Base-by-base conservation (phyloP, 2,113 vertebrate species). In the Aramus guarauna region DNA sequence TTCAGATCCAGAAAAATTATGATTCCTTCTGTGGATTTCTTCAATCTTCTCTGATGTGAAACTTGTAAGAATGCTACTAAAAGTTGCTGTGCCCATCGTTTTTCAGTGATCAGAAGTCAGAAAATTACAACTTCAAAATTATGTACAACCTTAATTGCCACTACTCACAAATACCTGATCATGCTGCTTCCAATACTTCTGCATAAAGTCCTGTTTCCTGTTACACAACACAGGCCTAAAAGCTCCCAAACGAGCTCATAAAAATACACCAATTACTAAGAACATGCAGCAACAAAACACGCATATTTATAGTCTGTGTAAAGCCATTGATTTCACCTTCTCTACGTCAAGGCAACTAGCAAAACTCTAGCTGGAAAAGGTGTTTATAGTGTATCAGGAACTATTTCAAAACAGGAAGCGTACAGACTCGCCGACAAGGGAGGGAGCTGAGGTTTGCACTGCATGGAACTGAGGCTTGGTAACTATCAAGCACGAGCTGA, bases 371-470 rank as follows among this genome's bases (percentile, higher is more conserved):
- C 34, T 82, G 32, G 7, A 37, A 74, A 72, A 84, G 8, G 20
- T n/a, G 13, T 34, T 48, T 8, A 13, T 6, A 43, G 34, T 2
- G 2, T 20, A 52, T 13, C 15, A 47, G 12, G 15, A 82, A 30
- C 43, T 34, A 62, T 32, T 75, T 71, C 62, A 43, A 66, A 88
- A 79, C 50, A 93, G 20, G 37, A 83, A 78, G 17, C 1, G 1
- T 32, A 48, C 32, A 39, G 50, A 59, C 62, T 10, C 5, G 0
- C 3, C 1, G 0, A 48, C 15, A 6, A 16, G 15, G 56, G 34
- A 58, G 18, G 29, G 34, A 86, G 21, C 21, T 8, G 12, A 71
- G 19, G 27, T 52, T 37, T 62, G 15, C 12, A 8, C 15, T 5
- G 32, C 58, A 47, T 19, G 36, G 48, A 53, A 37, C 0, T 30